Evolutionary conservation across 2,888 invertebrate species (phyloP).

Genomic region (Bhutanitis thaidina): DNA sequence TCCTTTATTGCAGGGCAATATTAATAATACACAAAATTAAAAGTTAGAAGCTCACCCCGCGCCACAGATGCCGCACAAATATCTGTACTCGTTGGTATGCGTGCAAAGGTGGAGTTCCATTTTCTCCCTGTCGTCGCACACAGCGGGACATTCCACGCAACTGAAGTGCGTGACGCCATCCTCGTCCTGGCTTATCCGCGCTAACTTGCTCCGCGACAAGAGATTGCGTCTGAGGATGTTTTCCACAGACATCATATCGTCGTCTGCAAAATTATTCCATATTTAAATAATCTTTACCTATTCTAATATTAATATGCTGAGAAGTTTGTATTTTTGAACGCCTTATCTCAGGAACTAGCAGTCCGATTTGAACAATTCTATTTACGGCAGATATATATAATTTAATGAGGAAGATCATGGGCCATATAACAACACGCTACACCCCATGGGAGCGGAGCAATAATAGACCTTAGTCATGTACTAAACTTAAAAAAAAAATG

Average conservation of each 20-base stretch:
- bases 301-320: no score
- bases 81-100: constrained; percentile 88
- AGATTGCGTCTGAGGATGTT: constrained; percentile 47
- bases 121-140: constrained; percentile 85
- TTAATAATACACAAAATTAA: no score
- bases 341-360: no score
- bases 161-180: constrained; percentile 85
- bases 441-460: no score
- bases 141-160: constrained; percentile 88
- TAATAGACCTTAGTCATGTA: no score
- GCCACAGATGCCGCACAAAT: constrained; percentile 87
- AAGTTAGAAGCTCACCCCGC: constrained; percentile 72
- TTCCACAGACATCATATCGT: constrained; percentile 36
- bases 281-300: not conserved
- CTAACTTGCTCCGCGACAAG: constrained; percentile 86
- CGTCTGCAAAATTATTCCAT: constrained; percentile 26
- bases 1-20: no score
- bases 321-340: no score
- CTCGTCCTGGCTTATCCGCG: constrained; percentile 84
- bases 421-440: no score
- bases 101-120: constrained; percentile 86
- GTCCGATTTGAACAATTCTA: no score
- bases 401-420: no score
- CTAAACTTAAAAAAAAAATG: no score
- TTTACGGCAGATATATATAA: no score